Percentiles rank a stretch among this genome's conserved stretches.
phyloP scores from a whole-genome alignment of 2,888 invertebrate species.

The Teleiodes luculella region DNA sequence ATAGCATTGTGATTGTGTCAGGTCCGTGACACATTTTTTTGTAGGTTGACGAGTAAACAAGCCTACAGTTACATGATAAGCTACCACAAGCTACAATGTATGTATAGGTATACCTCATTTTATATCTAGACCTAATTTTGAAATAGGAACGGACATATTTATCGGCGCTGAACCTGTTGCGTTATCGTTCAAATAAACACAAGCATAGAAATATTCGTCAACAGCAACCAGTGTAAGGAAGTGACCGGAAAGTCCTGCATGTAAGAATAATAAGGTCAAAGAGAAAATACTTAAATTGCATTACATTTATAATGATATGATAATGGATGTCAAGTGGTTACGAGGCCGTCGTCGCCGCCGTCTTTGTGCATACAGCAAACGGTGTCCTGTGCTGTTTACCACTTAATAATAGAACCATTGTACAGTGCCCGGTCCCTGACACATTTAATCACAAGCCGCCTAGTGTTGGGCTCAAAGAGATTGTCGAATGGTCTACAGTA shows the following conservation, averaged over 20 bases:
- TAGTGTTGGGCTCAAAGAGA: background rate
- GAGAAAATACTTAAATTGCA: background rate
- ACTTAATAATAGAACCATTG: constrained; percentile 13
- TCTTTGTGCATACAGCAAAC: constrained; percentile 36
- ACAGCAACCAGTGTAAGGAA: constrained; percentile 3
- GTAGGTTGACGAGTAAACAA: constrained; percentile 4
- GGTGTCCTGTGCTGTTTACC: constrained; percentile 33
- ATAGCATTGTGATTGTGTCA: background rate
- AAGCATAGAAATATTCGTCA: background rate
- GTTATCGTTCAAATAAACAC: no score
- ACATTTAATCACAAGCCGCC: constrained; percentile 1
- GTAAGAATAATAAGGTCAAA: background rate
- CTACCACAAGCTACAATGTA: constrained; percentile 7
- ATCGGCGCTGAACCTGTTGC: no score
- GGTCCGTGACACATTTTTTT: constrained; percentile 1
- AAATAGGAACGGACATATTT: no score
- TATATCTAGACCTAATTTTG: background rate
- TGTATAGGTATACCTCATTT: no score
- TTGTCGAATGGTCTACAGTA: background rate
- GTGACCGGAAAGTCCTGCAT: background rate
- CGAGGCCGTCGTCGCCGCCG: constrained; percentile 38
- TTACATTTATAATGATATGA: constrained; percentile 24
- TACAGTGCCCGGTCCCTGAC: constrained; percentile 8
- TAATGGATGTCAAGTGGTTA: constrained; percentile 41
- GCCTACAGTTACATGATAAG: constrained; percentile 11